These are phyloP conservation scores for Parelbella ahira DNA, from an alignment of 2,888 invertebrate genomes.

Conservation along the genomic window DNA sequence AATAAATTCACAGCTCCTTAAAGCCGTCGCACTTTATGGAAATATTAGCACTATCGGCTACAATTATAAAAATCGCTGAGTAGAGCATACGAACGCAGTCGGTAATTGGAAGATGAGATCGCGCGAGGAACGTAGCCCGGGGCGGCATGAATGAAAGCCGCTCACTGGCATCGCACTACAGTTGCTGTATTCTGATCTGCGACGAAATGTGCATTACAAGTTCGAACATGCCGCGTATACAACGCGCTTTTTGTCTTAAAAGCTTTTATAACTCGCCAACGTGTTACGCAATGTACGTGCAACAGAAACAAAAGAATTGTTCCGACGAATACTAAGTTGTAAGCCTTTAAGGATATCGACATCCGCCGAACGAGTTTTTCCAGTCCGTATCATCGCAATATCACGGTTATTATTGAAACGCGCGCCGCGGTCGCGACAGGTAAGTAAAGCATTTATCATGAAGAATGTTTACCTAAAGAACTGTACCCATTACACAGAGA, in stretches of 20 bases:
- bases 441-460: slow-evolving; percentile 75
- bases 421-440: slow-evolving; percentile 75
- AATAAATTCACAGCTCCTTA: slow-evolving; percentile 22
- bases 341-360: slow-evolving; percentile 77
- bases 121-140: slow-evolving; percentile 71
- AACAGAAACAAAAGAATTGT: slow-evolving; percentile 27
- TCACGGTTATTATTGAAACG: slow-evolving; percentile 79
- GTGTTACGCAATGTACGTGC: slow-evolving; percentile 36
- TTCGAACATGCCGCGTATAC: slow-evolving; percentile 36
- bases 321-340: slow-evolving; percentile 41
- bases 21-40: slow-evolving; percentile 28
- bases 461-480: slow-evolving; percentile 59
- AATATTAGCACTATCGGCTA: slow-evolving; percentile 51
- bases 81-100: slow-evolving; percentile 57
- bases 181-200: slow-evolving; percentile 42
- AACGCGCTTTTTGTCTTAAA: slow-evolving; percentile 36
- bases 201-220: slow-evolving; percentile 41
- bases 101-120: slow-evolving; percentile 79
- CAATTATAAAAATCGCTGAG: slow-evolving; percentile 68
- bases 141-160: slow-evolving; percentile 80
- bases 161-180: slow-evolving; percentile 65
- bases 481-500: slow-evolving; percentile 27
- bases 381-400: slow-evolving; percentile 80
- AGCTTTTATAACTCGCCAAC: neutral
- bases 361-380: slow-evolving; percentile 78